Evolutionary conservation across 2,113 vertebrate species (phyloP).

Genomic region (Panthera leo): DNA sequence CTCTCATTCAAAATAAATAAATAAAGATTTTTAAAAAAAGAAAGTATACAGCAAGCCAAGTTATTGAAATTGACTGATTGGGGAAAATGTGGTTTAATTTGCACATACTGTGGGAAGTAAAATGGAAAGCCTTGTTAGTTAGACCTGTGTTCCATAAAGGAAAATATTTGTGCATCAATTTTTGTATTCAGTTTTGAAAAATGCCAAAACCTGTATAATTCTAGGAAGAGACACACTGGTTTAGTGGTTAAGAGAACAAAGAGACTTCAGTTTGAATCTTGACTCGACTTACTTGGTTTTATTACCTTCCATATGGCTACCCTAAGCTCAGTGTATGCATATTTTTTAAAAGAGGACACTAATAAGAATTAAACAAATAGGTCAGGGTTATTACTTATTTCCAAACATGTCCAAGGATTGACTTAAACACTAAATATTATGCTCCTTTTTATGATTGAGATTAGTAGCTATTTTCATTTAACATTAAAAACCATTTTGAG

Average conservation of each 20-base stretch:
- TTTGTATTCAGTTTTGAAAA: conserved; percentile 8
- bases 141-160: background rate
- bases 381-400: background rate
- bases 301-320: background rate
- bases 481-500: background rate
- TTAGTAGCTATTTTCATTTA: background rate
- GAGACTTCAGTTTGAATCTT: background rate
- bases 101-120: background rate
- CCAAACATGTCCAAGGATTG: background rate
- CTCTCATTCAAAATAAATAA: too few species aligned
- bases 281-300: background rate
- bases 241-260: background rate
- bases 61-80: background rate
- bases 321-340: background rate
- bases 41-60: background rate
- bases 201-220: background rate
- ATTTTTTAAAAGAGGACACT: background rate
- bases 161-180: background rate
- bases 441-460: background rate
- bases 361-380: background rate
- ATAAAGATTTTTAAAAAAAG: background rate
- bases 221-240: background rate
- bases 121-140: background rate
- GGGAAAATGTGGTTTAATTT: background rate
- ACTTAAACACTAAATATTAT: background rate